Conservation (phyloP, 2,797 vertebrate genomes). For the Lagocephalus sceleratus region DNA sequence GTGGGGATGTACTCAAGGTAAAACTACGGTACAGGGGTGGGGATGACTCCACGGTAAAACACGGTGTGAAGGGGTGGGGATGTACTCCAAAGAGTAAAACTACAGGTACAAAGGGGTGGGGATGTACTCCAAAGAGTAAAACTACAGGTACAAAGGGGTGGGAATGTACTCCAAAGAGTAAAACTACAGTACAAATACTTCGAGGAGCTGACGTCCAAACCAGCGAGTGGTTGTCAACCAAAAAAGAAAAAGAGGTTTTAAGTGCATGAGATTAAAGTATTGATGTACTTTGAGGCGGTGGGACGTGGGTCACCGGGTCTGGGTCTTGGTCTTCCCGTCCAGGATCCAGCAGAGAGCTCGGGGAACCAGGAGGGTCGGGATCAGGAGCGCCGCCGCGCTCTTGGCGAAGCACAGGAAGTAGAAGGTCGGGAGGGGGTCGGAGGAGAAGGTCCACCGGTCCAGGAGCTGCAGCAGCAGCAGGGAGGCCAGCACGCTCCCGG, state of each 20-base stretch:
- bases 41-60: background rate
- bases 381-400: conserved; percentile 67
- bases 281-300: conserved; percentile 4
- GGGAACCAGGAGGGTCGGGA: conserved; percentile 79
- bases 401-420: conserved; percentile 78
- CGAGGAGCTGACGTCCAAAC: background rate
- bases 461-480: conserved; percentile 71
- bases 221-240: too few species aligned
- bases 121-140: background rate
- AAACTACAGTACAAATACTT: conserved; percentile 1
- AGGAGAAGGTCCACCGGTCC: conserved; percentile 71
- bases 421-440: conserved; percentile 61
- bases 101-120: background rate
- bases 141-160: background rate
- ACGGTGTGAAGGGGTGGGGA: background rate
- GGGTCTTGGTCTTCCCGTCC: conserved; percentile 15
- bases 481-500: conserved; percentile 59
- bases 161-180: background rate
- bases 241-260: background rate
- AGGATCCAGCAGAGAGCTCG: conserved; percentile 57
- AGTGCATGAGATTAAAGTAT: conserved; percentile 1
- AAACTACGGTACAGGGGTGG: background rate
- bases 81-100: too few species aligned
- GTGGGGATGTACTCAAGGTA: too few species aligned
- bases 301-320: conserved; percentile 38